Conservation (phyloP, 2,797 vertebrate genomes). For the Anomalospiza imberbis region DNA sequence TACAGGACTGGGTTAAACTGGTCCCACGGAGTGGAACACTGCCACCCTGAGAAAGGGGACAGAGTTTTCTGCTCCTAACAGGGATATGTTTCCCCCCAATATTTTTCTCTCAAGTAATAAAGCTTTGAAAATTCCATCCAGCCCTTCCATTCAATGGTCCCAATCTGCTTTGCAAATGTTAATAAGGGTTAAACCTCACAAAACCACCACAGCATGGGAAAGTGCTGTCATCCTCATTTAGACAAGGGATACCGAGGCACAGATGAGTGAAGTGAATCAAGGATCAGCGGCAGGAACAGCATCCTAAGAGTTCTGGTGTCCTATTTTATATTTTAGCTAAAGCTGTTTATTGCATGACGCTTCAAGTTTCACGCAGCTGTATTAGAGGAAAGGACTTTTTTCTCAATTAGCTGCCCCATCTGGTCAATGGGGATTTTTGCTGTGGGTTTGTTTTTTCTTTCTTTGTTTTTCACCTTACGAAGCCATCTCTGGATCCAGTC, state of each 20-base stretch:
- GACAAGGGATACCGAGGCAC: neutral
- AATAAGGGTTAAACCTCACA: conserved; percentile 31
- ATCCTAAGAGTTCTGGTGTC: neutral
- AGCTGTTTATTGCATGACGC: neutral
- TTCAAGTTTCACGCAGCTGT: neutral
- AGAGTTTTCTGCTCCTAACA: neutral
- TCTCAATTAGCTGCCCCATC: neutral
- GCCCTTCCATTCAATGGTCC: neutral
- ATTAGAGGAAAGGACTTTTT: neutral
- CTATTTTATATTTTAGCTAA: neutral
- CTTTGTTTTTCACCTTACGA: neutral
- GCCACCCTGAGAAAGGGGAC: neutral
- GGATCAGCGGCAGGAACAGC: neutral
- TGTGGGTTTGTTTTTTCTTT: neutral
- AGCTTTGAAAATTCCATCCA: neutral
- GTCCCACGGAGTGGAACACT: neutral
- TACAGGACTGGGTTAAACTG: neutral
- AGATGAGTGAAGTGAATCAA: neutral
- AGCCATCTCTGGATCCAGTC: neutral
- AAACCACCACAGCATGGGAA: neutral
- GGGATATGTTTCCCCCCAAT: neutral
- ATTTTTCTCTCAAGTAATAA: conserved; percentile 22
- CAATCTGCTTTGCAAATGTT: conserved; percentile 29
- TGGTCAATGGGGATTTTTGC: neutral
- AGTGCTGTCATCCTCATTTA: neutral